Conservation (phyloP, 2,888 invertebrate genomes). For the Idaea aversata region DNA sequence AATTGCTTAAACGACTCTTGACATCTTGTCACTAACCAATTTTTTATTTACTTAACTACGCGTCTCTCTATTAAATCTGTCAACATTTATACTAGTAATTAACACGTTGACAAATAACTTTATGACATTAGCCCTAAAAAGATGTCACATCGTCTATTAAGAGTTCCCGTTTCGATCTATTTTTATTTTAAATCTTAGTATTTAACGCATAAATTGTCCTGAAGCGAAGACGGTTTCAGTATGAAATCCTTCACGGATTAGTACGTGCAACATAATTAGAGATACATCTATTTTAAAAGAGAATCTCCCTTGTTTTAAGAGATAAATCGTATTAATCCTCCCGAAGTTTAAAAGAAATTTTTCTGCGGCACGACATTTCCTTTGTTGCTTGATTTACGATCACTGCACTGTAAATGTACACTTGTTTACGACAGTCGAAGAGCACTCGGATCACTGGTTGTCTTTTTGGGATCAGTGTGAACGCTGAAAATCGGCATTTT, state of each 20-base stretch:
- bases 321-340: constrained; percentile 59
- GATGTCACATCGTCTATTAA: constrained; percentile 62
- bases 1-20: constrained; percentile 23
- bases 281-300: constrained; percentile 51
- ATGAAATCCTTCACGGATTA: constrained; percentile 47
- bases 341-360: constrained; percentile 56
- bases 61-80: constrained; percentile 61
- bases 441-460: constrained; percentile 41
- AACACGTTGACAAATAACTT: constrained; percentile 72
- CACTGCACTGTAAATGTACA: constrained; percentile 41
- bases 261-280: constrained; percentile 53
- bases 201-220: constrained; percentile 54
- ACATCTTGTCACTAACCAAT: constrained; percentile 58
- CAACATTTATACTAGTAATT: constrained; percentile 65
- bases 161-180: constrained; percentile 55
- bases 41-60: constrained; percentile 44
- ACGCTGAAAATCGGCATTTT: constrained; percentile 52
- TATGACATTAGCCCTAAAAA: constrained; percentile 62
- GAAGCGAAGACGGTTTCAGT: constrained; percentile 40
- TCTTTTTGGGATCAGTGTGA: constrained; percentile 30
- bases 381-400: constrained; percentile 38
- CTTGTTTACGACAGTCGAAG: constrained; percentile 51
- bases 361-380: constrained; percentile 49
- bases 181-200: constrained; percentile 55
- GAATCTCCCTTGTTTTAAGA: constrained; percentile 51